Conservation (phyloP, 1,140 invertebrate genomes). For the Lamellibrachia luymesi region DNA sequence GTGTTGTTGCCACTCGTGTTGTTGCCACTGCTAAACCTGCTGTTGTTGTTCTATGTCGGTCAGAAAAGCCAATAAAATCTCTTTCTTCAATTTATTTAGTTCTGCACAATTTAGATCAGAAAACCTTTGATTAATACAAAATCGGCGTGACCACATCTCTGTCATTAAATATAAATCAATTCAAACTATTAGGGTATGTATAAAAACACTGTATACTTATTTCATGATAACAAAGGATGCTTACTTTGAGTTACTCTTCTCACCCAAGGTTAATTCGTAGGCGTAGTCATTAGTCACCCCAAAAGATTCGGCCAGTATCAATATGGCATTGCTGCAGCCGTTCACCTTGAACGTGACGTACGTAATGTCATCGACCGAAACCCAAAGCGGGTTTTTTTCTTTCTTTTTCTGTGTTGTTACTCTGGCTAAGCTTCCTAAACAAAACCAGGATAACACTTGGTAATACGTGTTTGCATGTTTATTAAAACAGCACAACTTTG, state of each 20-base stretch:
- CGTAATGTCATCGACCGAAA: background rate
- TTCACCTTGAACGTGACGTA: slow-evolving; percentile 14
- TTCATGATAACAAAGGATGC: background rate
- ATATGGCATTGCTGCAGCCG: background rate
- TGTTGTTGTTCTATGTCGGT: too few relatives aligned
- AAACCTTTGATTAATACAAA: too few relatives aligned
- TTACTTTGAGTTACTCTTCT: slow-evolving; percentile 1
- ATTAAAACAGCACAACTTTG: too few relatives aligned
- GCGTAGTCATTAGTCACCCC: slow-evolving; percentile 2
- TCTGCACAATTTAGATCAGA: too few relatives aligned
- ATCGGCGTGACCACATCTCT: too few relatives aligned
- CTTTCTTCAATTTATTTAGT: too few relatives aligned
- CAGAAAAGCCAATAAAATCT: too few relatives aligned
- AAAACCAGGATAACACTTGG: background rate
- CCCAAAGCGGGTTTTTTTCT: background rate
- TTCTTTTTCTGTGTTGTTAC: background rate
- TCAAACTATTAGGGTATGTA: too few relatives aligned
- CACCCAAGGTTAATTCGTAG: background rate
- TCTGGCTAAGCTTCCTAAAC: background rate
- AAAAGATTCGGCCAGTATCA: background rate
- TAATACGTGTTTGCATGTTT: background rate
- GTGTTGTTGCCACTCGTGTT: too few relatives aligned
- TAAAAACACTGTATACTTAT: too few relatives aligned
- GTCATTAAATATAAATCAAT: too few relatives aligned
- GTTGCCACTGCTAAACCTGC: too few relatives aligned